Evolutionary conservation across 2,113 vertebrate genomes (phyloP), one percentile per base, ranked within the genome.

Genomic region (Pelecanoides urinatrix): DNA sequence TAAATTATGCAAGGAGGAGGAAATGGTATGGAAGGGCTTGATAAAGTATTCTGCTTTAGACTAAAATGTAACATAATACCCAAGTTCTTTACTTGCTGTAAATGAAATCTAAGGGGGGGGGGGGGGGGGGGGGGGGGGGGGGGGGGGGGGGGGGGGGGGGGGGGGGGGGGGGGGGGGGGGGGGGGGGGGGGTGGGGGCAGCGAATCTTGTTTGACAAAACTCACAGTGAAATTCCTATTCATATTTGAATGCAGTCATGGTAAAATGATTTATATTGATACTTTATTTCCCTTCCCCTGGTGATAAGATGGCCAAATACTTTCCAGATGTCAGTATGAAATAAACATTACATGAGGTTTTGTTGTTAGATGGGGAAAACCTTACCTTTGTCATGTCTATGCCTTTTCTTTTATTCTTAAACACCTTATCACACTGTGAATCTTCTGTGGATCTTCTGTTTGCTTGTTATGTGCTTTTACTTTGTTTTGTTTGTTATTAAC

Each of bases 271-370:
- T 93, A 9, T 1, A 61, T 25, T 65, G 36, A 71, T 67, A 70
- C 22, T 55, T 90, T 90, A 80, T 92, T 85, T 94, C 45, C 26
- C 44, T 94, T 86, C n/a, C 73, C 45, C 16, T 49, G 32, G 68
- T 91, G 83, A 38, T 67, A 77, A 80, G 59, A 83, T 75, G 83
- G 52, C 50, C 47, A 94, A 76, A 95, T 95, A 61, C 76, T 96
- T 97, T 92, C 95, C 97, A 98, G 93, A 95, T 95, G 96, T 86
- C 68, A 72, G 45, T 66, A 67, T 71, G 89, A 96, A 94, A 96
- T 93, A 97, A 91, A 58, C 66, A 59, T 76, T 86, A 30, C 21
- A 67, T 80, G 71, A 55, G 30, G 52, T 92, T 96, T 96, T 92
- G 29, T 95, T 85, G 97, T 96, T 59, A 96, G 52, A 70, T 90